Evolutionary conservation across 2,888 invertebrate species (phyloP), one percentile per base, ranked within the genome.

Genomic region (Achlya flavicornis): DNA sequence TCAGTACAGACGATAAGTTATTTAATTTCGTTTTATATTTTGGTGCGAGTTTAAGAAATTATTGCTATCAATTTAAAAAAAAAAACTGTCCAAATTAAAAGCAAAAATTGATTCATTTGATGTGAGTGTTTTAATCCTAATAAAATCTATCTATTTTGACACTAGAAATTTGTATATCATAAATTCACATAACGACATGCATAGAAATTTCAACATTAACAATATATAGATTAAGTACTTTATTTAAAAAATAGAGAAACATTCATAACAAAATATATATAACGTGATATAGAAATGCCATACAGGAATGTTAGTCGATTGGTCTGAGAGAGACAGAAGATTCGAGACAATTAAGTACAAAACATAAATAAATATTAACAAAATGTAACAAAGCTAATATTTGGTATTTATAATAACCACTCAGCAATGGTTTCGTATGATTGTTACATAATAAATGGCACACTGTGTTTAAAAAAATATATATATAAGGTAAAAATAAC

Each of bases 381-480:
- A 65, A 66, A 61, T 6, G n/a, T 46, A 46, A 46, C n/a, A 46
- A n/a, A n/a, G n/a, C 63, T 71, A 71, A 72, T 71, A 76, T 79
- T 77, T 79, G 71, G 73, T 73, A 71, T 68, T 69, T 41, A 43
- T 60, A 60, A 14, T 12, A 41, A 19, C 16, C 10, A 16, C 4
- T 14, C 8, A 11, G 3, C 12, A 6, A 58, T 33, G 58, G 19
- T 53, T 7, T 58, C 4, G 16, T 3, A 38, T 38, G 26, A 35
- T 14, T 32, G 67, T 64, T 68, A 71, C 60, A 57, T 59, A 6
- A n/a, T 14, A 58, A 71, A 78, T 76, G 78, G 77, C 77, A 78
- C 59, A 12, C 59, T 16, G 59, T n/a, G 19, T 35, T 59, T 38
- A 59, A 38, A 35, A 63, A 38, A 48, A 26, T 35, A 58, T 62